phyloP scores from a whole-genome alignment of 2,113 vertebrate genomes.

The Mobula birostris region DNA sequence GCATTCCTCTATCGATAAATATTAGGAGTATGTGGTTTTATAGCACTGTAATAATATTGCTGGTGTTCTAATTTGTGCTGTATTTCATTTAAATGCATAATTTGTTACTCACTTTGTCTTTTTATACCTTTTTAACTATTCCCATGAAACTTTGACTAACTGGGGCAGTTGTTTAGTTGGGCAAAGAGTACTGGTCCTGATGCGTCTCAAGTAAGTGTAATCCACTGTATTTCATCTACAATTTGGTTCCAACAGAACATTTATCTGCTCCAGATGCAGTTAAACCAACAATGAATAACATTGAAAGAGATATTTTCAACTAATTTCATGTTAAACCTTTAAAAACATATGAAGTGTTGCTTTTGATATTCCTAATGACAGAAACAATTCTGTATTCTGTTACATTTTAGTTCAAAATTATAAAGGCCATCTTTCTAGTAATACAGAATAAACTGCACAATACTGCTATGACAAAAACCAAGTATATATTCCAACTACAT shows the following conservation, averaged over 20 bases:
- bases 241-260: neutral
- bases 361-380: neutral
- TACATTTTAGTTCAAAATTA: neutral
- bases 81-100: too few species aligned
- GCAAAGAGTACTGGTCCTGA: too few species aligned
- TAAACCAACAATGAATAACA: neutral
- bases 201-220: too few species aligned
- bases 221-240: neutral
- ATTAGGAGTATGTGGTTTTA: too few species aligned
- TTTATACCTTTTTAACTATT: too few species aligned
- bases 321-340: neutral
- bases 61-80: too few species aligned
- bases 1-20: too few species aligned
- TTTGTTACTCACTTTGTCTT: too few species aligned
- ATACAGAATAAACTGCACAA: neutral
- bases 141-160: too few species aligned
- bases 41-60: too few species aligned
- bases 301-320: neutral
- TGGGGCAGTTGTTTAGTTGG: too few species aligned
- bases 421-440: neutral
- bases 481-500: neutral
- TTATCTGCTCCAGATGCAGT: constrained; percentile 12
- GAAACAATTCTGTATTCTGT: neutral
- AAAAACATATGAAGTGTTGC: neutral
- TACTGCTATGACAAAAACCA: neutral